Evolutionary conservation across 2,888 invertebrate genomes (phyloP).

Genomic region (Cosmopolites sordidus): DNA sequence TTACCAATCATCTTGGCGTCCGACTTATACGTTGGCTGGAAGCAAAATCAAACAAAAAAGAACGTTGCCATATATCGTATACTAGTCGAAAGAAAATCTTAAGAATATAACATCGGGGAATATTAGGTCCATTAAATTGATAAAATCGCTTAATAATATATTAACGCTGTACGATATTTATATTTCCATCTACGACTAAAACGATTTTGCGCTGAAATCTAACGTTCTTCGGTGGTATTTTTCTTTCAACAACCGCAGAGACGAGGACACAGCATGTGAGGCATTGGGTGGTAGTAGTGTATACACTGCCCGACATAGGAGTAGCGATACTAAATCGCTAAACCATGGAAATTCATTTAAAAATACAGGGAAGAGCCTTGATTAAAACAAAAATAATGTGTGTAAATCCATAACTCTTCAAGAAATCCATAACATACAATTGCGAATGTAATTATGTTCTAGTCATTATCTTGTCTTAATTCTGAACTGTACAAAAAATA

Average conservation of each 20-base stretch:
- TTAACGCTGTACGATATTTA: background rate
- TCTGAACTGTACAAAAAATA: no score
- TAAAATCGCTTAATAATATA: slow-evolving; percentile 1
- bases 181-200: slow-evolving; percentile 2
- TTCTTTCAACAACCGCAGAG: slow-evolving; percentile 6
- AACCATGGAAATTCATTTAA: no score
- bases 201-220: slow-evolving; percentile 1
- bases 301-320: slow-evolving; percentile 4
- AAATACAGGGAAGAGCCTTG: no score
- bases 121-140: slow-evolving; percentile 1
- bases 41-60: background rate
- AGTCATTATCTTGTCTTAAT: no score
- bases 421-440: no score
- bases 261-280: slow-evolving; percentile 10
- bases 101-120: background rate
- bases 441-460: no score
- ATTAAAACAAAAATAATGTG: no score
- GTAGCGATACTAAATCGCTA: no score
- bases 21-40: no score
- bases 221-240: slow-evolving; percentile 5
- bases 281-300: slow-evolving; percentile 5
- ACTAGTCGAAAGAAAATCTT: background rate
- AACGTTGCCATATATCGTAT: background rate
- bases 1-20: no score
- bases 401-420: no score